Conservation (phyloP, 2,113 vertebrate genomes). For the Hippocampus abdominalis region DNA sequence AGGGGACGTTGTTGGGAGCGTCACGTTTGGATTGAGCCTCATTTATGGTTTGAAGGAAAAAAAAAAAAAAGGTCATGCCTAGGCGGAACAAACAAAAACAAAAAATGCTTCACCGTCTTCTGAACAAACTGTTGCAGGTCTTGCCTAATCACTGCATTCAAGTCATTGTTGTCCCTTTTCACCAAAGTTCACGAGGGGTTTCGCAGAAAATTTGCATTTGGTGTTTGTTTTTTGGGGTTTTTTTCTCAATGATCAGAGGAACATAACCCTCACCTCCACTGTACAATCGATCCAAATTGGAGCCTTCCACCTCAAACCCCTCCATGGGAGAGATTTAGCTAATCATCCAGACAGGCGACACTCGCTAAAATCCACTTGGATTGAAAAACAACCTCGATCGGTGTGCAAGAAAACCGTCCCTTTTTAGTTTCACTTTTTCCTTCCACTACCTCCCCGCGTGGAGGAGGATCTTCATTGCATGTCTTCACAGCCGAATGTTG, state of each 20-base stretch:
- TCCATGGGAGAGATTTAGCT: slow-evolving; percentile 45
- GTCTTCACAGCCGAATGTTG: slow-evolving; percentile 57
- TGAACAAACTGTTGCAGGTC: slow-evolving; percentile 82
- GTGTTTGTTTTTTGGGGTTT: slow-evolving; percentile 13
- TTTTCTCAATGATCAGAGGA: slow-evolving; percentile 35
- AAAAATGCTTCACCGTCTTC: slow-evolving; percentile 69
- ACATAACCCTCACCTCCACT: slow-evolving; percentile 16
- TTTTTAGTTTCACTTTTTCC: slow-evolving; percentile 30
- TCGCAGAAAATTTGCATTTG: slow-evolving; percentile 28
- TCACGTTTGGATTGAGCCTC: slow-evolving; percentile 80
- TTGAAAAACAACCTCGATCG: slow-evolving; percentile 41
- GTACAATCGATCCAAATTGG: slow-evolving; percentile 44
- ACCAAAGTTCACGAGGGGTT: slow-evolving; percentile 62
- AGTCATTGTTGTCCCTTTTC: slow-evolving; percentile 60
- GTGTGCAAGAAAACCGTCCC: slow-evolving; percentile 34
- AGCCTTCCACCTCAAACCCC: slow-evolving; percentile 48
- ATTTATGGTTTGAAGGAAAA: slow-evolving; percentile 75
- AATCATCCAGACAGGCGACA: slow-evolving; percentile 43
- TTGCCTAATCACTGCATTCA: slow-evolving; percentile 80
- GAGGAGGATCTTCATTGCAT: slow-evolving; percentile 60
- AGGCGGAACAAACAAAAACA: slow-evolving; percentile 31
- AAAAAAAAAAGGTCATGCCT: slow-evolving; percentile 47
- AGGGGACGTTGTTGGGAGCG: slow-evolving; percentile 13
- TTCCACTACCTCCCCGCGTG: slow-evolving; percentile 30
- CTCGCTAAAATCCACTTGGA: slow-evolving; percentile 56